Conservation (phyloP, 2,888 invertebrate species). For the Nomada flava region DNA sequence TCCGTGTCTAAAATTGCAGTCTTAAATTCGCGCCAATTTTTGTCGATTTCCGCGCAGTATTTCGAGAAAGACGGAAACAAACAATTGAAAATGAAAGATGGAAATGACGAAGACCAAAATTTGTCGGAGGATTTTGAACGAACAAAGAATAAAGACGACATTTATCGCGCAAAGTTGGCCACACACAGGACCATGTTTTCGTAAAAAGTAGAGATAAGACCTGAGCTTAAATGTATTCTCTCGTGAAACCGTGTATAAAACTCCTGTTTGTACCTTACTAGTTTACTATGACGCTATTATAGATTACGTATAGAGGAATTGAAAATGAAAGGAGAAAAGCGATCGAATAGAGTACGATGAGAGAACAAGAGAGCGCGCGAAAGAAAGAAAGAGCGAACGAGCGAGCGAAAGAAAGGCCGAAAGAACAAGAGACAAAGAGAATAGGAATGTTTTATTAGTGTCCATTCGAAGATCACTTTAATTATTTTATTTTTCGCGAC, state of each 20-base stretch:
- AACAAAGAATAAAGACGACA: neutral
- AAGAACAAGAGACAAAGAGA: slow-evolving; percentile 34
- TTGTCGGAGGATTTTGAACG: slow-evolving; percentile 16
- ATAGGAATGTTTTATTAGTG: slow-evolving; percentile 38
- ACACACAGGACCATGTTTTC: slow-evolving; percentile 65
- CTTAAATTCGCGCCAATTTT: slow-evolving; percentile 18
- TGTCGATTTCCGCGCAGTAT: slow-evolving; percentile 21
- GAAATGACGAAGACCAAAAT: neutral
- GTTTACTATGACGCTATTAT: slow-evolving; percentile 70
- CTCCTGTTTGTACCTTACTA: slow-evolving; percentile 80
- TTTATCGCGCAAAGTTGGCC: slow-evolving; percentile 53
- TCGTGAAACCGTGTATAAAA: slow-evolving; percentile 70
- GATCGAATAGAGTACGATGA: slow-evolving; percentile 18
- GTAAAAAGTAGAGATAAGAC: slow-evolving; percentile 61
- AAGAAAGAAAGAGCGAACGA: slow-evolving; percentile 14
- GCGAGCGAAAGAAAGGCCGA: slow-evolving; percentile 28
- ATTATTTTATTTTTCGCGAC: slow-evolving; percentile 49
- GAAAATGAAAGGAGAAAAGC: slow-evolving; percentile 28
- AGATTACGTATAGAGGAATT: slow-evolving; percentile 64
- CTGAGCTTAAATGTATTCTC: slow-evolving; percentile 80
- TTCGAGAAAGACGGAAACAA: neutral
- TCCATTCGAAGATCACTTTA: slow-evolving; percentile 49
- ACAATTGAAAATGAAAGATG: neutral
- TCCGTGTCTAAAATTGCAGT: slow-evolving; percentile 36
- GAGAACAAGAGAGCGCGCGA: slow-evolving; percentile 27